Conservation (phyloP, 2,113 vertebrate species). For the Neolamprologus sp. region DNA sequence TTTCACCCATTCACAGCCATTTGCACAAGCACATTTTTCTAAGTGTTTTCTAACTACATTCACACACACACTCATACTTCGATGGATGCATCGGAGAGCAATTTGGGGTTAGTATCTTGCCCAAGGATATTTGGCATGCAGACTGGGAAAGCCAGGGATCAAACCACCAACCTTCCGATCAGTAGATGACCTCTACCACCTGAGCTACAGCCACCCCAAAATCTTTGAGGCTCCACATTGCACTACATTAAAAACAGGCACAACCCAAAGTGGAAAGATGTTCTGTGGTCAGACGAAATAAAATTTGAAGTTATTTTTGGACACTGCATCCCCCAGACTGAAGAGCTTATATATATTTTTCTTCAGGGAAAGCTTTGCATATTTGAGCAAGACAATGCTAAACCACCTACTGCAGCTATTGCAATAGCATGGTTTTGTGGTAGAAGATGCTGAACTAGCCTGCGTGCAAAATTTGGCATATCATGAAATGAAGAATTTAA, state of each 20-base stretch:
- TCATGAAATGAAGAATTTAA: background rate
- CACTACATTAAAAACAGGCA: background rate
- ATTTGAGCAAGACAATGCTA: background rate
- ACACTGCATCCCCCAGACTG: background rate
- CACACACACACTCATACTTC: background rate
- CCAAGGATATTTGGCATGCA: background rate
- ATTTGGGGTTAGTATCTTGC: background rate
- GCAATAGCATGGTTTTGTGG: background rate
- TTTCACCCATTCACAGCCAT: background rate
- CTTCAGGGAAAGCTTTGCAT: background rate
- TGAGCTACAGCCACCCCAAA: background rate
- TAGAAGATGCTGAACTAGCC: background rate
- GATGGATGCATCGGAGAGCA: background rate
- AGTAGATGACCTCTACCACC: background rate
- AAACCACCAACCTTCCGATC: background rate
- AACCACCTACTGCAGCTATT: background rate
- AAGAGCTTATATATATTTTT: background rate
- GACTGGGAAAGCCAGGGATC: background rate
- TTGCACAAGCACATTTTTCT: background rate
- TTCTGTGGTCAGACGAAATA: background rate
- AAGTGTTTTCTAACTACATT: background rate
- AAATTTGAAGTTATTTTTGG: background rate
- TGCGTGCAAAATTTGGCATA: background rate
- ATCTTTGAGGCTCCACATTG: background rate
- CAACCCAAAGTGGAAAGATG: background rate